A percentile compares a stretch with the other conserved stretches of the same genome.
These are phyloP conservation scores for Cassiopea xamachana DNA, from an alignment of 30 jellyfish, hydroid and myxozoan genomes.

Conservation along the genomic window DNA sequence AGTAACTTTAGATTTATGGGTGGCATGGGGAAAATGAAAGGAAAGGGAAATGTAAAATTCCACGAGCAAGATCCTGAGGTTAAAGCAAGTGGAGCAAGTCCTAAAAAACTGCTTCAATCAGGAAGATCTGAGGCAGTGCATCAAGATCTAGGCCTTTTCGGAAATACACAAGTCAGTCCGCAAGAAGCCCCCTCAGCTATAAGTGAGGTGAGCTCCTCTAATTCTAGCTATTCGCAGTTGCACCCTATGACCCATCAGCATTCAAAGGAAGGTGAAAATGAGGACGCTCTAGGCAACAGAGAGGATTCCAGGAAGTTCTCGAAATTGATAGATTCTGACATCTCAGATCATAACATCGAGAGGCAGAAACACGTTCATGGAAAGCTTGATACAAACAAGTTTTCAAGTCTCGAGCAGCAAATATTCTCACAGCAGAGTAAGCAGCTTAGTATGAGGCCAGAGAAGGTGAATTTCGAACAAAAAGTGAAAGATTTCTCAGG, in stretches of 20 bases:
- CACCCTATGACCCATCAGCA: neutral
- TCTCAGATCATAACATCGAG: slow-evolving; percentile 26
- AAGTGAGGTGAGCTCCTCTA: neutral
- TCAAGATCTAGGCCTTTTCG: neutral
- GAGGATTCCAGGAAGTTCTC: slow-evolving; percentile 23
- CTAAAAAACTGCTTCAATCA: neutral
- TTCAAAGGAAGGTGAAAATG: neutral
- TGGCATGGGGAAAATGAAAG: neutral
- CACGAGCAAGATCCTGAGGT: neutral
- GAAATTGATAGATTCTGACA: slow-evolving; percentile 43
- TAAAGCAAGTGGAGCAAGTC: neutral
- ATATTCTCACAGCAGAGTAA: slow-evolving; percentile 3
- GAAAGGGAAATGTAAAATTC: neutral
- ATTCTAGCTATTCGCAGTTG: neutral
- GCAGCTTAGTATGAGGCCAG: too few relatives aligned
- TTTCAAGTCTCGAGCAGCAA: slow-evolving; percentile 29
- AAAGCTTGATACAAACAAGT: slow-evolving; percentile 14
- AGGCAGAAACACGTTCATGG: slow-evolving; percentile 40
- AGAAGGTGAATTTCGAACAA: too few relatives aligned
- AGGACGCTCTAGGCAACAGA: neutral
- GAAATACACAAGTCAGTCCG: too few relatives aligned
- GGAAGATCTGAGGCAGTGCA: neutral
- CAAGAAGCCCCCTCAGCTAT: too few relatives aligned
- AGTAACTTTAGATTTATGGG: neutral
- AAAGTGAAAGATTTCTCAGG: too few relatives aligned